Evolutionary conservation across 1,140 invertebrate species (phyloP), one percentile per base, ranked within the genome.

Genomic region (Temnothorax longispinosus): DNA sequence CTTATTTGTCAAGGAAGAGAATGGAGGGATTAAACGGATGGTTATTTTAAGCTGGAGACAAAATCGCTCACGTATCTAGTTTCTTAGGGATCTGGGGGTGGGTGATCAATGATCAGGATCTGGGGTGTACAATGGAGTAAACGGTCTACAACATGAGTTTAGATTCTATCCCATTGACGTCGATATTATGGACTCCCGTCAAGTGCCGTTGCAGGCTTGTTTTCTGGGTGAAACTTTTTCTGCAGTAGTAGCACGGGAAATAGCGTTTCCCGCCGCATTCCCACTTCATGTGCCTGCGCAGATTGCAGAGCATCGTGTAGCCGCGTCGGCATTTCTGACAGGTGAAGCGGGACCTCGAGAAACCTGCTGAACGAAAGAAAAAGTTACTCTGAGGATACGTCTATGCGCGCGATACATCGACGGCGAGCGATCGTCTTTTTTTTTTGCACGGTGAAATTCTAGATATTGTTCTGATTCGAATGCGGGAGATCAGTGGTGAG

Each of bases 261-360:
- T 86, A 69, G 38, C 93, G 90, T 77, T 93, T 92, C 38, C 93
- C 94, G 18, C 94, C 94, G 87, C 95, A 95, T 71, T 95, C 95
- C 87, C 91, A 95, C 13, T 91, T 94, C 60, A 92, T 86, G 86
- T 95, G 95, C 13, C 94, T 88, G 18, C 89, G 72, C 41, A 94
- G 90, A 78, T 95, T 95, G 62, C 90, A 93, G n/a, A 84, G 87
- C 85, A 90, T 91, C 41, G 92, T 93, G 88, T 95, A 95, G 35
- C 80, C 58, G 35, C 94, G 92, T 52, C 92, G 91, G 65, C 94
- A 94, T 60, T 90, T 87, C 58, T 71, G 86, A 77, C 93, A 94
- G 18, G 89, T 84, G 86, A 92, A 94, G 58, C 87, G 86, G 71
- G 82, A 58, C 47, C 21, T 81, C 56, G 32, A n/a, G 58, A 41